phyloP scores from a whole-genome alignment of 2,113 vertebrate species.

The Carettochelys insculpta region DNA sequence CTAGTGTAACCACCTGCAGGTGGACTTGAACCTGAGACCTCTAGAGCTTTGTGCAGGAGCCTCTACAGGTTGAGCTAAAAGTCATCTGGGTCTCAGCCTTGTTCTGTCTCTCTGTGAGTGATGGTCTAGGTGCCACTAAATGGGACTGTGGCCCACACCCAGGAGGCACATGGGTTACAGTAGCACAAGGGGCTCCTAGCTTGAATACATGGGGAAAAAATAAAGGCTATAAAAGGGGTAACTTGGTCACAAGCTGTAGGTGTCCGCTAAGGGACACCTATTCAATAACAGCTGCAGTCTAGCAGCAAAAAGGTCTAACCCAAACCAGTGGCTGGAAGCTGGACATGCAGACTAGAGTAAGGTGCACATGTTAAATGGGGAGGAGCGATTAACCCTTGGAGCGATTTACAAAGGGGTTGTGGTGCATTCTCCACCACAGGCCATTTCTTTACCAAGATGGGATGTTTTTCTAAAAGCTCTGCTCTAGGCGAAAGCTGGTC shows the following conservation, averaged over 20 bases:
- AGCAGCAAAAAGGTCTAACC: not conserved
- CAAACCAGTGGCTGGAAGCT: not conserved
- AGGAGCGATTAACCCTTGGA: not conserved
- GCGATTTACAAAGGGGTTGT: not conserved
- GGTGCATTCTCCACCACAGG: not conserved
- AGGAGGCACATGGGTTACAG: too few relatives aligned
- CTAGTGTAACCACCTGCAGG: too few relatives aligned
- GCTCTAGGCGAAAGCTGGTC: not conserved
- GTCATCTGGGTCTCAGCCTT: too few relatives aligned
- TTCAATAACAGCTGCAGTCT: not conserved
- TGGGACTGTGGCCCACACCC: too few relatives aligned
- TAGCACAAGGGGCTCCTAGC: not conserved
- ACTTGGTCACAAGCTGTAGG: not conserved
- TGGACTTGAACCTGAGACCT: too few relatives aligned
- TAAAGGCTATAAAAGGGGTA: not conserved
- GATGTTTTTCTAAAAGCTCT: not conserved
- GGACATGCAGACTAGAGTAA: not conserved
- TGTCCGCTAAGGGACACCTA: not conserved
- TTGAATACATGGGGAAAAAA: not conserved
- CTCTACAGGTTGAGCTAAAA: too few relatives aligned
- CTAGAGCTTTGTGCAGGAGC: too few relatives aligned
- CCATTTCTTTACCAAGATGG: not conserved
- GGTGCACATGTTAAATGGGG: not conserved
- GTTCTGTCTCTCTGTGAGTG: too few relatives aligned
- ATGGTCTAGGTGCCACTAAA: too few relatives aligned